Base-by-base conservation (phyloP, 2,113 vertebrate species). In the Cynoglossus semilaevis region DNA sequence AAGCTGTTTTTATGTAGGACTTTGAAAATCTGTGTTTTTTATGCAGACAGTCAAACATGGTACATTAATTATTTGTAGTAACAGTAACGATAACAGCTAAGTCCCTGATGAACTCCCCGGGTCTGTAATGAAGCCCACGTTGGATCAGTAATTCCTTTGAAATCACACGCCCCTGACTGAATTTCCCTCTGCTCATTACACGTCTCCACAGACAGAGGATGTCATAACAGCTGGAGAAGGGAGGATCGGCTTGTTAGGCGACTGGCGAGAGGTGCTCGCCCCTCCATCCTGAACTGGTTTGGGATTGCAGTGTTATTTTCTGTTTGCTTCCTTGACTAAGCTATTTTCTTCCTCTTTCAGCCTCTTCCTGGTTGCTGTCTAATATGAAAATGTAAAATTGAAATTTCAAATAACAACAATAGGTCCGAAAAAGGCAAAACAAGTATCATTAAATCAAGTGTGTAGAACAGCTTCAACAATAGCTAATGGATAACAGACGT, bases 211-310 rank as follows among this genome's bases (percentile, higher is more conserved):
- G 93, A 90, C 90, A 78, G 89, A 91, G 73, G 93, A 95, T 66
- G 85, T 83, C 35, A 52, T 84, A 76, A 62, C 63, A 73, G 87
- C 87, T 63, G 81, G 85, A 45, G 92, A 92, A 80, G 91, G 90
- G 68, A 85, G 91, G 77, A 89, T 94, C 83, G 89, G 94, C 83
- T 82, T 95, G 75, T 75, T 96, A 70, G 94, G 94, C 82, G 89
- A 92, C 76, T 92, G 89, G 86, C 81, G 82, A 87, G 89, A 95
- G 94, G 94, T 95, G 87, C 81, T 46, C 51, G 7, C 5, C 14
- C 19, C 29, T n/a, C 1, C 41, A 35, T 7, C 9, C 1, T 9
- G 35, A 15, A 10, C 15, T 4, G 9, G 70, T 74, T 18, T 86
- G 70, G 40, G 81, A 84, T 81, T 91, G 90, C 80, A 13, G 87